Conservation (phyloP, 2,888 invertebrate species). For the Stictocephala bisonia region DNA sequence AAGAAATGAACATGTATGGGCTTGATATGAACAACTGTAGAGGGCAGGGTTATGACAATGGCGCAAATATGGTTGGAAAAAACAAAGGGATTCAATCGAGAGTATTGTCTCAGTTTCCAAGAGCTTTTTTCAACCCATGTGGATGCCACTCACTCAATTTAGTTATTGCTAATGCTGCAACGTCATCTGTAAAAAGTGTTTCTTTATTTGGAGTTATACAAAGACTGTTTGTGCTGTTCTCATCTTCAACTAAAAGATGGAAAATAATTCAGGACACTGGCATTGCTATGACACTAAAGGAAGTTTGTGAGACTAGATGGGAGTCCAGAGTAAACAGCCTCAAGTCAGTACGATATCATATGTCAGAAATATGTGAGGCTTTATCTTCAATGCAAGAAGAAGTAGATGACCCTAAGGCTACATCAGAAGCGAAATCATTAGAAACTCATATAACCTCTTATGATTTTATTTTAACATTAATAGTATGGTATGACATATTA, state of each 20-base stretch:
- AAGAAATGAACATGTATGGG: constrained; percentile 24
- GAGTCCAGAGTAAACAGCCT: constrained; percentile 49
- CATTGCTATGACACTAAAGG: constrained; percentile 48
- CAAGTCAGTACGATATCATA: constrained; percentile 51
- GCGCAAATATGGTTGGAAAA: constrained; percentile 53
- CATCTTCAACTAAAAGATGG: constrained; percentile 47
- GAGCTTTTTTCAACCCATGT: constrained; percentile 51
- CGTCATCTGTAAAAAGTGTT: constrained; percentile 51
- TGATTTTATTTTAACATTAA: no score
- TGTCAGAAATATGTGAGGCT: no score
- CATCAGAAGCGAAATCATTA: no score
- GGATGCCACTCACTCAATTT: constrained; percentile 50
- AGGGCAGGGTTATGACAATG: constrained; percentile 54
- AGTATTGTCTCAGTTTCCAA: constrained; percentile 45
- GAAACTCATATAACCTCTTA: no score
- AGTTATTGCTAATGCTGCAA: constrained; percentile 47
- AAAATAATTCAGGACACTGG: constrained; percentile 47
- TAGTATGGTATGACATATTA: no score
- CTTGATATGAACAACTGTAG: constrained; percentile 51
- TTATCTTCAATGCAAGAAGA: no score
- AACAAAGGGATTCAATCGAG: constrained; percentile 53
- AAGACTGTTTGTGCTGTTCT: constrained; percentile 49
- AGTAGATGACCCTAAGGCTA: no score
- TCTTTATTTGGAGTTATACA: constrained; percentile 52
- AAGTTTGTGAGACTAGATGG: constrained; percentile 54